Evolutionary conservation across 2,888 invertebrate species (phyloP).

Genomic region (Leucozona laternaria): DNA sequence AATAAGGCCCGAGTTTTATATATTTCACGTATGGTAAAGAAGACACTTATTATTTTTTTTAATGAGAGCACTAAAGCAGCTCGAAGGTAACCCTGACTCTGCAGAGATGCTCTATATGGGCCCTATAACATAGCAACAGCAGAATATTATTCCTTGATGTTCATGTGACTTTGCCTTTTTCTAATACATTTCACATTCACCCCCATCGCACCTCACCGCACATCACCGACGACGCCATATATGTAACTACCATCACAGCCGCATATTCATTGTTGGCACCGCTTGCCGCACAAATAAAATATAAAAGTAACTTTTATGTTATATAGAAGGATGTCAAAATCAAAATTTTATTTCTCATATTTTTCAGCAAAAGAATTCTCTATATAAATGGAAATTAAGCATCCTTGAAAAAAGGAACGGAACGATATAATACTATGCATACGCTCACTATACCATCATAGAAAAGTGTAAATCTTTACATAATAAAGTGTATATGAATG

Average conservation of each 20-base stretch:
- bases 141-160: conserved; percentile 21
- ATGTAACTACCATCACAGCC: too few relatives aligned
- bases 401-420: conserved; percentile 58
- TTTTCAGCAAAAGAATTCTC: conserved; percentile 32
- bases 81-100: background rate
- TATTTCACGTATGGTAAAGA: too few relatives aligned
- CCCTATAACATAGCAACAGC: background rate
- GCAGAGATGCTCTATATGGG: background rate
- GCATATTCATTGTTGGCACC: background rate
- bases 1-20: too few relatives aligned
- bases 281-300: conserved; percentile 39
- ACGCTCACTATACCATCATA: conserved; percentile 2
- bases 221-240: too few relatives aligned
- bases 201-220: background rate
- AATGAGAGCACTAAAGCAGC: background rate
- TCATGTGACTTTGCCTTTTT: conserved; percentile 45
- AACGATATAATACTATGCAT: conserved; percentile 34
- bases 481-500: conserved; percentile 66
- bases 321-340: conserved; percentile 71
- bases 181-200: conserved; percentile 38
- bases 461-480: conserved; percentile 41
- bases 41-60: background rate
- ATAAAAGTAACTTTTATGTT: conserved; percentile 49
- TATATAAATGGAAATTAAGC: conserved; percentile 65
- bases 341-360: conserved; percentile 72